Evolutionary conservation across 37 sponge, comb jelly and placozoan species (phyloP), one percentile per base, ranked within the genome.

Genomic region (Tethya wilhelma): DNA sequence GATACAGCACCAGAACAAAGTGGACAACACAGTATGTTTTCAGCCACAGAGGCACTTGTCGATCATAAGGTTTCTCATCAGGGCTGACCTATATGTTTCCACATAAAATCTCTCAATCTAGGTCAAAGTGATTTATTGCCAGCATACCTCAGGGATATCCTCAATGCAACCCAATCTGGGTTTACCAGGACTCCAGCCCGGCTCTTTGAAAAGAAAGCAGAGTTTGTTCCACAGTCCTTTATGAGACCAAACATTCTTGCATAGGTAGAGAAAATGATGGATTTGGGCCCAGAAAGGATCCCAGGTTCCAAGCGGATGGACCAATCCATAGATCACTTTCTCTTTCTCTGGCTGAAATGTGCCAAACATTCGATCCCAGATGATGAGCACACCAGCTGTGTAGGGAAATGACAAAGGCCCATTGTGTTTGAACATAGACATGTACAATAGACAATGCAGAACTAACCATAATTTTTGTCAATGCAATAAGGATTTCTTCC

Each of bases 351-450:
- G 81, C 11, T 84, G 70, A 84, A 97, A 97, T 23, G 98, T 97
- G 57, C 98, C 98, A 80, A 97, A 97, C 75, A 97, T 85, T 9
- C 93, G 56, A 59, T 97, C 98, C 86, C 89, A 97, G 4, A 97
- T 97, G 69, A 97, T 97, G 28, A 97, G 79, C 23, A 93, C 87
- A 2, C 91, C 96, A 53, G 89, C 91, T 90, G 32, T n/a, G n/a
- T n/a, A n/a, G n/a, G n/a, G n/a, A n/a, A n/a, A n/a, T n/a, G n/a
- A n/a, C n/a, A n/a, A n/a, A n/a, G n/a, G n/a, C n/a, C n/a, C n/a
- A n/a, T n/a, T n/a, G n/a, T n/a, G n/a, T n/a, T 9, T 49, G 53
- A 19, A 9, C 14, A 14, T 49, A 49, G n/a, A n/a, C n/a, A n/a
- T n/a, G n/a, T n/a, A n/a, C n/a, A n/a, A n/a, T n/a, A n/a, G n/a